phyloP scores from a whole-genome alignment of 2,888 invertebrate species.

The Phaonia tiefii region DNA sequence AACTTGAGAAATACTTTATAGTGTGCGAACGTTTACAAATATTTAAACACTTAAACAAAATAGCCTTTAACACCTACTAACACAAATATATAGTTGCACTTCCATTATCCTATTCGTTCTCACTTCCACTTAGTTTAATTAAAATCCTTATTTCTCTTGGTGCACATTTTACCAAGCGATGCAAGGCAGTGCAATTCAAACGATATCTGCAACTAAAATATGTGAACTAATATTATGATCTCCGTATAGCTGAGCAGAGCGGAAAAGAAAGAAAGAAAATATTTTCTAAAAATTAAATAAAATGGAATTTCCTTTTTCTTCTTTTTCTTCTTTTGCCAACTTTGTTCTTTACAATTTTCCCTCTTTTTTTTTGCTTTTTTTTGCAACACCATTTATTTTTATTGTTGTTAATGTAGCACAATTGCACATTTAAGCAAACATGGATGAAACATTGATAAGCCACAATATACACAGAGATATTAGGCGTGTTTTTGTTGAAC shows the following conservation, averaged over 20 bases:
- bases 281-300: constrained; percentile 40
- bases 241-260: not conserved
- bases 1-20: too few relatives aligned
- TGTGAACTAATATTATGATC: not conserved
- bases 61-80: too few relatives aligned
- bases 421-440: not conserved
- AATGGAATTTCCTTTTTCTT: too few relatives aligned
- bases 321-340: constrained; percentile 42
- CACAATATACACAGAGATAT: constrained; percentile 18
- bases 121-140: constrained; percentile 6
- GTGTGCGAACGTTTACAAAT: too few relatives aligned
- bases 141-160: constrained; percentile 18
- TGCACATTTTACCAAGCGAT: constrained; percentile 12
- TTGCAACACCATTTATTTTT: constrained; percentile 2
- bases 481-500: constrained; percentile 29
- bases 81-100: too few relatives aligned
- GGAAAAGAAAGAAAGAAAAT: constrained; percentile 7
- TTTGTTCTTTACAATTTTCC: not conserved
- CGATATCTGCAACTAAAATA: not conserved
- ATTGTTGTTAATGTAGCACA: not conserved
- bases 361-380: not conserved
- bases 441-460: constrained; percentile 27
- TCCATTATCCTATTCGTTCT: not conserved
- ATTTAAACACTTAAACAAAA: too few relatives aligned
- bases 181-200: not conserved